Percentiles rank a stretch among this genome's conserved stretches.
Evolutionary conservation across 2,888 invertebrate species (phyloP).

Genomic region (Aphidoletes aphidimyza): DNA sequence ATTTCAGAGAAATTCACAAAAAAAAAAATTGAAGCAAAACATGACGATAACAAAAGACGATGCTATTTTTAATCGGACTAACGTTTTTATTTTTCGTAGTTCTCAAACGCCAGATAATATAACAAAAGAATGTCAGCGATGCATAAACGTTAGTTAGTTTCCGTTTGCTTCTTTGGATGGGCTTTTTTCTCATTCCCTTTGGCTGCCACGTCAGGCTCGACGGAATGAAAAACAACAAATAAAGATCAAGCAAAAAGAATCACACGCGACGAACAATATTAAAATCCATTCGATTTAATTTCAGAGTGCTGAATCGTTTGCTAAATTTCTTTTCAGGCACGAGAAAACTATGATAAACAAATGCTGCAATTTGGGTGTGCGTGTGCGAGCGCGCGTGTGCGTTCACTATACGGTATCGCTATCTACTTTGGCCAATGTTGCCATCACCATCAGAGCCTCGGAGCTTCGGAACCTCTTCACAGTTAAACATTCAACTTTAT

Average conservation of each 20-base stretch:
- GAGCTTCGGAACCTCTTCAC: not conserved
- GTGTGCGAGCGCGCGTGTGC: no score
- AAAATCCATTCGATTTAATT: conserved; percentile 37
- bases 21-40: not conserved
- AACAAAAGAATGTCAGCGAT: conserved; percentile 49
- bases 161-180: not conserved
- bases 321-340: conserved; percentile 26
- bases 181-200: not conserved
- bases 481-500: not conserved
- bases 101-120: conserved; percentile 35
- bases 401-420: no score
- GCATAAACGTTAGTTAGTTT: conserved; percentile 45
- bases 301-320: not conserved
- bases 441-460: no score
- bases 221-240: not conserved
- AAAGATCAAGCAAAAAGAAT: no score
- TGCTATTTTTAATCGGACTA: conserved; percentile 47
- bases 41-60: conserved; percentile 46
- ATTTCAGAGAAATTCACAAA: not conserved
- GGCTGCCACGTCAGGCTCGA: not conserved
- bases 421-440: no score
- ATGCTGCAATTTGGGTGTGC: not conserved
- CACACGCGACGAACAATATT: conserved; percentile 10
- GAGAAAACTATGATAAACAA: conserved; percentile 23
- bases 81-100: not conserved